A percentile compares a stretch with the other conserved stretches of the same genome.
phyloP scores from a whole-genome alignment of 2,888 invertebrate genomes.

The Abrostola triplasia region DNA sequence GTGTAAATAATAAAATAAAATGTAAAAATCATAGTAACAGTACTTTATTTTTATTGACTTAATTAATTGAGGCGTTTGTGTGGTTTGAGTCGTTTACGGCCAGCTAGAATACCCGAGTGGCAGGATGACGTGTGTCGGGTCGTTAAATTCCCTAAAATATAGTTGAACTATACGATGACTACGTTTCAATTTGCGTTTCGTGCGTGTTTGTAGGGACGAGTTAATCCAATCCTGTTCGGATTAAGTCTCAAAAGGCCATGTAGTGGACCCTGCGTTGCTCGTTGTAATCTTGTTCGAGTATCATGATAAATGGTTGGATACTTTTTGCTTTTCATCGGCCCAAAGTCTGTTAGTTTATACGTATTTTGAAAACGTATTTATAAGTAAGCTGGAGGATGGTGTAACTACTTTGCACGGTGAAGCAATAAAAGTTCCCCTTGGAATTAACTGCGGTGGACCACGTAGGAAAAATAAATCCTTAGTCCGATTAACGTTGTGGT shows the following conservation, averaged over 20 bases:
- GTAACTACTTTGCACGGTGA: no score
- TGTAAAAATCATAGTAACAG: background rate
- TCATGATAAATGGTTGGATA: no score
- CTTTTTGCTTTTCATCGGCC: no score
- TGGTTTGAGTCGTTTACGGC: background rate
- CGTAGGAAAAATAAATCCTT: no score
- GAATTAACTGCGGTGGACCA: no score
- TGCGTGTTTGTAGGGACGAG: background rate
- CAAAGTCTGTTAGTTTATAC: no score
- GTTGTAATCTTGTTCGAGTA: no score
- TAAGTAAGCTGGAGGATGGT: no score
- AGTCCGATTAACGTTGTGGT: no score
- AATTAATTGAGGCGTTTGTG: background rate
- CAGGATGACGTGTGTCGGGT: conserved; percentile 1
- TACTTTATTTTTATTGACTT: background rate
- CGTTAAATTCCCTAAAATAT: conserved; percentile 3
- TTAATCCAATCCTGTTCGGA: background rate
- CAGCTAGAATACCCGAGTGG: background rate
- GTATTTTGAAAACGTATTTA: no score
- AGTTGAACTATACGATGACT: background rate
- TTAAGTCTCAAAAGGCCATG: background rate
- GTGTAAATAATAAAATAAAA: background rate
- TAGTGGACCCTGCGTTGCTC: no score
- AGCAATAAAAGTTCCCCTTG: no score
- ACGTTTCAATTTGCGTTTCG: conserved; percentile 2